phyloP scores from a whole-genome alignment of 2,113 vertebrate species.

The Pongo abelii region DNA sequence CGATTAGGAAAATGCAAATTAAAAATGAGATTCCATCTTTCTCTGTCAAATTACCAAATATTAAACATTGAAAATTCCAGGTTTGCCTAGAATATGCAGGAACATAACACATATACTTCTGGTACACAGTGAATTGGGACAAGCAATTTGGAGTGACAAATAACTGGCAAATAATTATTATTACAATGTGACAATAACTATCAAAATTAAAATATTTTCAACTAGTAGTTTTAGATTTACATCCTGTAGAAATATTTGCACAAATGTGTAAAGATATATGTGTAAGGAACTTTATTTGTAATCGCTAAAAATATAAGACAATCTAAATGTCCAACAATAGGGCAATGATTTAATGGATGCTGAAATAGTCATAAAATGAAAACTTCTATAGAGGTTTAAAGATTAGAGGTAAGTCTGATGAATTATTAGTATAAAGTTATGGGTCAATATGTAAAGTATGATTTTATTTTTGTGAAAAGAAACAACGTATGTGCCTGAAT shows the following conservation, averaged over 20 bases:
- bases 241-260: neutral
- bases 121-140: neutral
- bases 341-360: neutral
- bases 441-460: neutral
- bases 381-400: neutral
- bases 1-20: slow-evolving; percentile 14
- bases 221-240: neutral
- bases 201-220: slow-evolving; percentile 45
- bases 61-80: neutral
- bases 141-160: slow-evolving; percentile 16
- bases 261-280: neutral
- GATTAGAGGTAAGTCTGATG: neutral
- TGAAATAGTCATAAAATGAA: neutral
- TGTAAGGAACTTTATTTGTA: neutral
- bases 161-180: neutral
- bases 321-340: neutral
- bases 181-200: neutral
- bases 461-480: slow-evolving; percentile 4
- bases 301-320: neutral
- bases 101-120: neutral
- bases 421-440: neutral
- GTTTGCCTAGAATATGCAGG: neutral
- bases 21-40: slow-evolving; percentile 3
- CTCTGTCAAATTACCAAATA: neutral
- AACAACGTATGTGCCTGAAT: neutral